Evolutionary conservation across 2,113 vertebrate genomes (phyloP), one percentile per base, ranked within the genome.

Genomic region (Lepidothrix coronata): DNA sequence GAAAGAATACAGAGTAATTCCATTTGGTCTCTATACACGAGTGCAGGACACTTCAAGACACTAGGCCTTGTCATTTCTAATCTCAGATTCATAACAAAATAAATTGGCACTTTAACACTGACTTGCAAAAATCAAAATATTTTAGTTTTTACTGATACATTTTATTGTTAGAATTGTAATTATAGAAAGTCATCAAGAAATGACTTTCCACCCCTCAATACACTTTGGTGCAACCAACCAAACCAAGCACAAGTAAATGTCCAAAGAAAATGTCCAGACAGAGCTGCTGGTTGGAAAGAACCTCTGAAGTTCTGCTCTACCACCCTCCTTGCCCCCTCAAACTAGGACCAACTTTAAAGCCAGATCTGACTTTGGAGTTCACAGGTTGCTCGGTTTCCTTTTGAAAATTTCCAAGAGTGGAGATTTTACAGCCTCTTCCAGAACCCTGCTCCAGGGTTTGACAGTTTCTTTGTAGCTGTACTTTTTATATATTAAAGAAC

Each of bases 11-110:
- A 51, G 14, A 76, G 27, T 43, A 27, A 62, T 35, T 78, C 23
- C n/a, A 33, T 54, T 71, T 51, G 7, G 22, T 67, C 57, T 28
- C 14, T 33, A 35, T 4, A 57, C 5, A 37, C 0, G 0, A 74
- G 23, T 23, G 8, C 51, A 65, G 39, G 44, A 63, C 27, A 44
- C n/a, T 31, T 58, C 51, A 61, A 83, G 49, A 80, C 37, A 74
- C 14, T 12, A 44, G 33, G 30, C 24, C 44, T 82, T 78, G 5
- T 57, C 11, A 75, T 71, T 71, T 88, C 58, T 63, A 81, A 58
- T 11, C 27, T 87, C 74, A 43, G 27, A 59, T 28, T 77, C 28
- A 55, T 52, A 57, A 84, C 67, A 72, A 51, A 65, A 67, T 5
- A 57, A 90, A 65, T 14, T 8, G 3, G 6, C 35, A 48, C 27